Percentiles rank a stretch among this genome's conserved stretches.
These are phyloP conservation scores for Cephus pulcher DNA, from an alignment of 2,888 invertebrate species.

Conservation along the genomic window DNA sequence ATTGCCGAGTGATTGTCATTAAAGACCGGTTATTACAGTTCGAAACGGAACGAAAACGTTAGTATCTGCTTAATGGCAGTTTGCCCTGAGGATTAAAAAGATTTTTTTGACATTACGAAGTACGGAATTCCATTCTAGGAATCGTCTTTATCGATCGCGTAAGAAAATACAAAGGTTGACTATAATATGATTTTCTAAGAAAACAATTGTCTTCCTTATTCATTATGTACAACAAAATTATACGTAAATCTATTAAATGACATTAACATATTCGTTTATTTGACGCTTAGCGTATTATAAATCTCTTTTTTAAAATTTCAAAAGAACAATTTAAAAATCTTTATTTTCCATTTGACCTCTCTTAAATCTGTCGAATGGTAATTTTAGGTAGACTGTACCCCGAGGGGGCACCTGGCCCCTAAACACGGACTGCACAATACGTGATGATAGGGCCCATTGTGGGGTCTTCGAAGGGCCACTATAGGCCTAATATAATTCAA, in stretches of 20 bases:
- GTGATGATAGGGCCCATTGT: constrained; percentile 21
- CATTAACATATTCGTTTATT: neutral
- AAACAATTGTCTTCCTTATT: neutral
- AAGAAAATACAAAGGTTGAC: neutral
- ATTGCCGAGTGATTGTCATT: neutral
- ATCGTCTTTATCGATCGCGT: neutral
- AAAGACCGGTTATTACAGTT: neutral
- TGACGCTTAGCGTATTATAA: neutral
- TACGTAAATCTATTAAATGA: neutral
- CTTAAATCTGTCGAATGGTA: neutral
- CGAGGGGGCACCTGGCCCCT: constrained; percentile 23
- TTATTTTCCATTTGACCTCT: neutral
- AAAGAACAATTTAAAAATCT: neutral
- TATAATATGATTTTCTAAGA: neutral
- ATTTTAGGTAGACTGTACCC: constrained; percentile 5
- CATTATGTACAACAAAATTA: neutral
- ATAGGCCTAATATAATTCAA: constrained; percentile 26
- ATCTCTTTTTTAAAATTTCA: neutral
- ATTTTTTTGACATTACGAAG: neutral
- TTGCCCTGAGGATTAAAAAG: neutral
- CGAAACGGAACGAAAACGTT: neutral
- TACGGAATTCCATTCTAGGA: neutral
- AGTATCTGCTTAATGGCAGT: neutral
- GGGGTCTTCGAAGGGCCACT: constrained; percentile 11
- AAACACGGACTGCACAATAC: constrained; percentile 22